These are phyloP conservation scores for Scaptomyza tumidula DNA, from an alignment of 2,888 invertebrate species.

Conservation along the genomic window DNA sequence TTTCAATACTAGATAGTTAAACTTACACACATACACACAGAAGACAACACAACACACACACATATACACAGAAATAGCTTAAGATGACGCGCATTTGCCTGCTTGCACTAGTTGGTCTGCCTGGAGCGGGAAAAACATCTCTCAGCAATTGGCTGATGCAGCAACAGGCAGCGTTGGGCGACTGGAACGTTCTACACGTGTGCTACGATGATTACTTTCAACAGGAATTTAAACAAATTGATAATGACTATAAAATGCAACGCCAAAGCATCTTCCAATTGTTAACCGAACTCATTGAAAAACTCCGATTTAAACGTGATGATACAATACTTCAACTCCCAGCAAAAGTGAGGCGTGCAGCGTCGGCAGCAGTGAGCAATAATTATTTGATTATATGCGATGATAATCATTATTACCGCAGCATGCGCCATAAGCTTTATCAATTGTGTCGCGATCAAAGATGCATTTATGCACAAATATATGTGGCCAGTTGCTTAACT, in stretches of 20 bases:
- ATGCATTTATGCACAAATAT: constrained; percentile 76
- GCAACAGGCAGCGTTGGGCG: constrained; percentile 6
- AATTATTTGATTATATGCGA: constrained; percentile 79
- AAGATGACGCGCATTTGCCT: constrained; percentile 77
- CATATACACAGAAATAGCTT: constrained; percentile 8
- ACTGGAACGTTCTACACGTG: constrained; percentile 72
- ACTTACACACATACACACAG: constrained; percentile 2
- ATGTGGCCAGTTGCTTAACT: constrained; percentile 52
- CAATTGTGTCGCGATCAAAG: constrained; percentile 65
- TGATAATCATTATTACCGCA: constrained; percentile 83
- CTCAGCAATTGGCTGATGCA: constrained; percentile 67
- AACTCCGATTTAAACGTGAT: constrained; percentile 19
- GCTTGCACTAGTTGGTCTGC: constrained; percentile 80
- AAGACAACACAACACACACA: constrained; percentile 9
- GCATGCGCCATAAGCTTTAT: constrained; percentile 82
- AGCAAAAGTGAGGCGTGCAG: background rate
- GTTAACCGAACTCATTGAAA: constrained; percentile 50
- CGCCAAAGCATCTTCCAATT: constrained; percentile 56
- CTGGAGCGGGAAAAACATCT: constrained; percentile 81
- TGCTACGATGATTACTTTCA: constrained; percentile 78
- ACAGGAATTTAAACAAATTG: constrained; percentile 5
- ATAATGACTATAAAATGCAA: constrained; percentile 56
- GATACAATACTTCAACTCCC: constrained; percentile 10
- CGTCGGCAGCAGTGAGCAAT: background rate
- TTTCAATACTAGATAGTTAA: constrained; percentile 65